Base-by-base conservation (phyloP, 2,888 invertebrate species). In the Nebria brevicollis region DNA sequence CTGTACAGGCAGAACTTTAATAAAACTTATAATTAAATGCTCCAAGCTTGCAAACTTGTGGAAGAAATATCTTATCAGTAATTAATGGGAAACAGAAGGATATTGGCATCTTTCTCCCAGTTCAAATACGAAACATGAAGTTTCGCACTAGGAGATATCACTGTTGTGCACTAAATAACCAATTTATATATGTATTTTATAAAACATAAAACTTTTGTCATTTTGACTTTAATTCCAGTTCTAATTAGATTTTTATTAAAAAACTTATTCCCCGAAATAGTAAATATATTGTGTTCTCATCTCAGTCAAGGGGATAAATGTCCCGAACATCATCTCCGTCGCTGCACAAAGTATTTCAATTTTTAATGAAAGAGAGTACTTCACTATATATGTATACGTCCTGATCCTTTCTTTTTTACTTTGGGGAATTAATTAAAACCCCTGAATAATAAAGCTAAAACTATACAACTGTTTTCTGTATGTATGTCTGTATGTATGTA, bases 11-110 rank as follows among this genome's bases (percentile, higher is more conserved):
- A 41, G 13, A 78, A 78, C 78, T 78, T 78, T 73, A 73, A 78
- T 78, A 78, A 72, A 78, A 78, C 73, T 78, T 78, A 73, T 78
- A 78, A 78, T 78, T 78, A 78, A 78, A 78, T 78, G 73, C 78
- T 78, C 26, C 42, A 65, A 73, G 73, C 73, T 73, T 15, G 54
- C 34, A 72, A 72, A 73, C 66, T 72, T 73, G 73, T 8, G 66
- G 66, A 75, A 78, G 78, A 78, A 78, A 78, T 72, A 78, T 66
- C 15, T 78, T 78, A 78, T 73, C 78, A 66, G 78, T 73, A 77
- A 77, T 77, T 77, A 77, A 77, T 77, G 72, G 64, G 77, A 77
- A 77, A 77, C 77, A 77, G 77, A 77, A 77, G 77, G 72, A 70
- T 66, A 76, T 76, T 76, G 68, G 76, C 20, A 68, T 76, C 65